These are phyloP conservation scores for Pangasianodon gigas DNA, from an alignment of 2,113 vertebrate genomes.

Conservation along the genomic window DNA sequence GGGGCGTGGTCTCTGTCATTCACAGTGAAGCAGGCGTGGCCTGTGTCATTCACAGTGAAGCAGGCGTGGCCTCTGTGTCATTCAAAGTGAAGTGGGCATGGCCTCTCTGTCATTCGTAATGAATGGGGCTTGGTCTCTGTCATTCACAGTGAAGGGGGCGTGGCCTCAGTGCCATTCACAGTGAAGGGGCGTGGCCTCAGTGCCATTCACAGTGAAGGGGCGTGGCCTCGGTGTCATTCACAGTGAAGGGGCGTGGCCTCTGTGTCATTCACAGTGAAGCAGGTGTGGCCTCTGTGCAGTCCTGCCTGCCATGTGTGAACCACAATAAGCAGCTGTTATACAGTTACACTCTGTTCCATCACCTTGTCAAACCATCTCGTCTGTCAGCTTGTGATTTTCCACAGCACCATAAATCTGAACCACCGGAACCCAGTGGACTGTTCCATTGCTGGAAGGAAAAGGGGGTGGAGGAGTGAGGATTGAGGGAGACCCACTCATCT, in stretches of 20 bases:
- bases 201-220: background rate
- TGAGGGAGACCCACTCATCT: background rate
- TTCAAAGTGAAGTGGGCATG: background rate
- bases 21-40: background rate
- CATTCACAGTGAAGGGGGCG: background rate
- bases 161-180: background rate
- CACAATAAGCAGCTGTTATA: background rate
- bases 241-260: background rate
- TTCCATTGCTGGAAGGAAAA: constrained; percentile 3
- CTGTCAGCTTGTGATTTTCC: constrained; percentile 16
- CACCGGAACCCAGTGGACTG: constrained; percentile 37
- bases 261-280: background rate
- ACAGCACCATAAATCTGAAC: constrained; percentile 41
- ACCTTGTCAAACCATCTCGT: background rate
- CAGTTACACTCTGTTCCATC: background rate
- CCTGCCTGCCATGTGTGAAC: too few relatives aligned
- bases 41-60: background rate
- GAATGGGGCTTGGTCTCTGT: background rate
- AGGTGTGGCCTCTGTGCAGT: background rate
- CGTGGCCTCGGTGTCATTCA: background rate
- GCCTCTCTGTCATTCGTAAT: background rate
- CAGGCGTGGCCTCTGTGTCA: background rate
- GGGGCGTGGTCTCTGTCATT: background rate
- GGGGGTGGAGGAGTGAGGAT: background rate
- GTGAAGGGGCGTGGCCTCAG: background rate